Evolutionary conservation across 2,113 vertebrate species (phyloP).

Genomic region (Crotophaga sulcirostris): DNA sequence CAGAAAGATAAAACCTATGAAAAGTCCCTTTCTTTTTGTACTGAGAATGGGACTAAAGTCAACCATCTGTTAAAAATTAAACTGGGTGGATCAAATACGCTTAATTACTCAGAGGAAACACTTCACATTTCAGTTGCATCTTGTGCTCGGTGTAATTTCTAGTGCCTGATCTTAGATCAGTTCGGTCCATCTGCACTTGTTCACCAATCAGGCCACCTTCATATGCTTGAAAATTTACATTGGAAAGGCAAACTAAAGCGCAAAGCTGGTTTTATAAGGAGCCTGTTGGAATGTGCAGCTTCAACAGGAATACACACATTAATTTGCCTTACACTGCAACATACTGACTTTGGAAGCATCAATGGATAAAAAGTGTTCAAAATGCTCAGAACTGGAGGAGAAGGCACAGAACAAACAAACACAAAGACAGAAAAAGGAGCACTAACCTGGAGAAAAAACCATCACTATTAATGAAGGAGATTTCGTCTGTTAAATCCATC

Average conservation of each 20-base stretch:
- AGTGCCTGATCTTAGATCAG: background rate
- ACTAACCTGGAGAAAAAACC: constrained; percentile 68
- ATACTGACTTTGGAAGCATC: background rate
- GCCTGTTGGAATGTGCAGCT: background rate
- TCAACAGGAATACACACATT: background rate
- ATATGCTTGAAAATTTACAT: background rate
- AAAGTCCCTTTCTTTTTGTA: background rate
- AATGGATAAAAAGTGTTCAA: background rate
- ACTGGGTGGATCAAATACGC: background rate
- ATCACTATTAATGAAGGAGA: constrained; percentile 30
- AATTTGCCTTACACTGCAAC: background rate
- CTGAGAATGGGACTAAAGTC: background rate
- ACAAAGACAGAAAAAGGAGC: background rate
- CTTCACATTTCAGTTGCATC: background rate
- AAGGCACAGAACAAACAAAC: background rate
- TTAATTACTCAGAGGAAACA: background rate
- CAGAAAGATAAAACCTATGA: background rate
- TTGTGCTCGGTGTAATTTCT: background rate
- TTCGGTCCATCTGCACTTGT: background rate
- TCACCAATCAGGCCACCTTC: background rate
- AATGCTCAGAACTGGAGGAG: background rate
- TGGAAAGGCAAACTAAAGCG: background rate
- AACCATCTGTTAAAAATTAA: background rate
- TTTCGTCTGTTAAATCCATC: constrained; percentile 59
- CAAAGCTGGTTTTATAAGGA: background rate